phyloP scores from a whole-genome alignment of 2,797 vertebrate species.

The Malacoraja senta region DNA sequence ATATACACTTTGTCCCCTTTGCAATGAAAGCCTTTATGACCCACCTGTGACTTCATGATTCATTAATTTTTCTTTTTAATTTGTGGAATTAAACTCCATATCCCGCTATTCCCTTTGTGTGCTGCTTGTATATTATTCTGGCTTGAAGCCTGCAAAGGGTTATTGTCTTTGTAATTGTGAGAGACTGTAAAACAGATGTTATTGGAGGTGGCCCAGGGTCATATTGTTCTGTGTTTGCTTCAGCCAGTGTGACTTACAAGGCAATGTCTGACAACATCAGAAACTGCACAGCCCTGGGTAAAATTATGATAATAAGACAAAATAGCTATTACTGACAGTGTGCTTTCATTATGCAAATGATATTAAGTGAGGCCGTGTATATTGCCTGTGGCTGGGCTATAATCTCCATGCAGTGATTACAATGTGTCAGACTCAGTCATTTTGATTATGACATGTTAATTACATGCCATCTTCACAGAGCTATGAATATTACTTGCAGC shows the following conservation, averaged over 20 bases:
- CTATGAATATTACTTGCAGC: constrained; percentile 78
- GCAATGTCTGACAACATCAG: constrained; percentile 77
- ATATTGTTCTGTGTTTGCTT: constrained; percentile 37
- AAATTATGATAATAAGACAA: constrained; percentile 99
- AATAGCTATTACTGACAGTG: constrained; percentile 97
- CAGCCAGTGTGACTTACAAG: constrained; percentile 59
- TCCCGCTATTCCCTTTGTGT: background rate
- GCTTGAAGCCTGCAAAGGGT: background rate
- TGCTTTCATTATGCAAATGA: constrained; percentile 99
- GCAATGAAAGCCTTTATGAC: background rate
- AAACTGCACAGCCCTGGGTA: constrained; percentile 87
- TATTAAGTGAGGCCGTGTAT: constrained; percentile 88
- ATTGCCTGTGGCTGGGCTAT: constrained; percentile 85
- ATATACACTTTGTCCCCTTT: background rate
- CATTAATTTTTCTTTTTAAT: background rate
- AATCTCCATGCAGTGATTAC: constrained; percentile 98
- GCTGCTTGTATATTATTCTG: background rate
- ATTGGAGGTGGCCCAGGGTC: constrained; percentile 44
- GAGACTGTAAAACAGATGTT: constrained; percentile 36
- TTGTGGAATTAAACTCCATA: constrained; percentile 5
- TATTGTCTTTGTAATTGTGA: constrained; percentile 25
- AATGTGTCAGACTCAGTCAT: constrained; percentile 96
- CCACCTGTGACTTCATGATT: background rate
- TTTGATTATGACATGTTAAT: constrained; percentile 99
- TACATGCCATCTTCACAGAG: constrained; percentile 91